Percentiles rank a stretch among this genome's conserved stretches.
phyloP scores from a whole-genome alignment of 2,888 invertebrate genomes.

The Flexamia atlantica region DNA sequence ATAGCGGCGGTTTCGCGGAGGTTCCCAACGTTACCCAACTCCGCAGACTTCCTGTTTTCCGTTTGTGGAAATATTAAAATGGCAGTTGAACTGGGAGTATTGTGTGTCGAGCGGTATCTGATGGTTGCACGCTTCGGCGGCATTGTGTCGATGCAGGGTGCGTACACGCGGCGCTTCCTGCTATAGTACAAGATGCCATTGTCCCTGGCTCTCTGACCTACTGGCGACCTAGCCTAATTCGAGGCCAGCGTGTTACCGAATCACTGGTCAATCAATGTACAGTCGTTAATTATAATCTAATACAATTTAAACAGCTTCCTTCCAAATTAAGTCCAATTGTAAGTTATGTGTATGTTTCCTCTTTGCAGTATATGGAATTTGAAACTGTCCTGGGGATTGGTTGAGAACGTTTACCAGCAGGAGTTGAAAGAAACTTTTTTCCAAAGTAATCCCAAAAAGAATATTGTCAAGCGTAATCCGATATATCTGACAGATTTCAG shows the following conservation, averaged over 20 bases:
- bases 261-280: too few relatives aligned
- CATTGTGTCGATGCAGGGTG: conserved; percentile 9
- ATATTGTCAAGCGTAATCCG: too few relatives aligned
- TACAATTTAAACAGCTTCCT: too few relatives aligned
- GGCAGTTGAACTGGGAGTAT: conserved; percentile 3
- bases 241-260: neutral
- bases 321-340: too few relatives aligned
- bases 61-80: conserved; percentile 55
- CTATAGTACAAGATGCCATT: neutral
- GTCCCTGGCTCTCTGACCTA: neutral
- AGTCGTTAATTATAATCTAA: too few relatives aligned
- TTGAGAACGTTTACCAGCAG: too few relatives aligned
- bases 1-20: neutral
- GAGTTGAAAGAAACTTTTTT: too few relatives aligned
- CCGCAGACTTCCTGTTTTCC: conserved; percentile 52
- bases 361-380: too few relatives aligned
- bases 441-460: too few relatives aligned
- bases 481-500: too few relatives aligned
- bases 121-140: conserved; percentile 42
- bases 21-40: conserved; percentile 58
- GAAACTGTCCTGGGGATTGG: too few relatives aligned
- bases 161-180: neutral
- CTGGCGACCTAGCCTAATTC: neutral
- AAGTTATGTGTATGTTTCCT: too few relatives aligned
- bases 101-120: conserved; percentile 41